These are phyloP conservation scores for Rotaria macrura DNA, from an alignment of 2,888 invertebrate genomes.

Conservation along the genomic window DNA sequence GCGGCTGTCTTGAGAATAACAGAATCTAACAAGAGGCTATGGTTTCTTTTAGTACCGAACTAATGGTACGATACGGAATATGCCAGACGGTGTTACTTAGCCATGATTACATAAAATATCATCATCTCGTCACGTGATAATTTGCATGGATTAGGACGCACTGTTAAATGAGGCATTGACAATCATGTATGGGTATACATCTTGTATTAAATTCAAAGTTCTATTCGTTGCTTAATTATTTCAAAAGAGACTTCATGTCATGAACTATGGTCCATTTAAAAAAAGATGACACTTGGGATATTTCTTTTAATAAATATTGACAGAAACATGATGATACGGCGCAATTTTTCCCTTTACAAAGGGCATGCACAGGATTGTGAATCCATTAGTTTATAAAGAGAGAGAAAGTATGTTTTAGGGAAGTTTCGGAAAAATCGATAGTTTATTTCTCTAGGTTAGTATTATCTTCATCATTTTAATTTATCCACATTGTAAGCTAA, in stretches of 20 bases:
- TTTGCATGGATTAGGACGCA: background rate
- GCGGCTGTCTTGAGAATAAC: background rate
- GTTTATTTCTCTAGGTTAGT: too few relatives aligned
- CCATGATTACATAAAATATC: background rate
- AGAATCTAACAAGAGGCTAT: background rate
- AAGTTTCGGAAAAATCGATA: too few relatives aligned
- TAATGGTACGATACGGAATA: background rate
- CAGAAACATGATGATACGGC: too few relatives aligned
- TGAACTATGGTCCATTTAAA: too few relatives aligned
- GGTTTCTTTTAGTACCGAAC: background rate
- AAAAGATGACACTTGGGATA: too few relatives aligned
- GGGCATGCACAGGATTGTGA: too few relatives aligned
- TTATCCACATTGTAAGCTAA: too few relatives aligned
- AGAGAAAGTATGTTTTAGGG: too few relatives aligned
- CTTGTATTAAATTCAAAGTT: background rate
- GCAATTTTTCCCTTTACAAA: too few relatives aligned
- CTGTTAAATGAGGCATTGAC: background rate
- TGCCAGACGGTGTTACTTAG: background rate
- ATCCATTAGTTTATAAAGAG: too few relatives aligned
- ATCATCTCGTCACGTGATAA: background rate
- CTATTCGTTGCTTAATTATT: background rate
- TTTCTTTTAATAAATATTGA: too few relatives aligned
- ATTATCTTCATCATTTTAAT: too few relatives aligned
- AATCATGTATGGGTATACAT: background rate
- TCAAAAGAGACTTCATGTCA: background rate